Conservation (phyloP, 2,888 invertebrate genomes). For the Pecten maximus region DNA sequence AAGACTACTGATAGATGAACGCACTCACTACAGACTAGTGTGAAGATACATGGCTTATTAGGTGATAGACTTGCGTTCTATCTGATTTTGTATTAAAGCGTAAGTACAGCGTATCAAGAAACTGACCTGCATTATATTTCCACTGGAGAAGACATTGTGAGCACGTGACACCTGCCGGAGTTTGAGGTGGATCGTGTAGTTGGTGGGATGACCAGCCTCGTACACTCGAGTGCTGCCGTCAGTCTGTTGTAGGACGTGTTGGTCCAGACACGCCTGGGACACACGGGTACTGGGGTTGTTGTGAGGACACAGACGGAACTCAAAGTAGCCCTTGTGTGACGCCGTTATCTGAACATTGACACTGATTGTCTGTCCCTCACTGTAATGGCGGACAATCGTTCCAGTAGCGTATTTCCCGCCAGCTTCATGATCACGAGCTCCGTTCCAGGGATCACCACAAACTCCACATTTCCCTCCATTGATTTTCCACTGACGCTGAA, state of each 20-base stretch:
- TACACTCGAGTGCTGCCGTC: constrained; percentile 45
- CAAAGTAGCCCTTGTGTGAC: constrained; percentile 4
- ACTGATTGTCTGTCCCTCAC: constrained; percentile 42
- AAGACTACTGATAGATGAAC: no score
- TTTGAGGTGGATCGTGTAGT: constrained; percentile 44
- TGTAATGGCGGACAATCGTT: constrained; percentile 43
- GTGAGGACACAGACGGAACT: constrained; percentile 15
- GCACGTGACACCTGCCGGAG: constrained; percentile 50
- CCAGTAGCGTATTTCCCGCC: constrained; percentile 48
- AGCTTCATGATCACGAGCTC: constrained; percentile 41
- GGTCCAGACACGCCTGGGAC: constrained; percentile 68
- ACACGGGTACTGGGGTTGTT: constrained; percentile 56
- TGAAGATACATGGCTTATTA: no score
- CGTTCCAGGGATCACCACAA: constrained; percentile 43
- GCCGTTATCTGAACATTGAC: constrained; percentile 26
- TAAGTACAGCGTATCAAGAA: no score
- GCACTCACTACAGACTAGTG: no score
- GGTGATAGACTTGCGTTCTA: no score
- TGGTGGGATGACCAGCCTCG: constrained; percentile 45
- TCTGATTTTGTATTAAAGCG: no score
- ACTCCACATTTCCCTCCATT: constrained; percentile 48
- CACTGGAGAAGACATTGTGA: constrained; percentile 53
- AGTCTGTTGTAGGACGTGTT: constrained; percentile 58
- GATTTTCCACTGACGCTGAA: constrained; percentile 41
- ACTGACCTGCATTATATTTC: constrained; percentile 54